Evolutionary conservation across 2,113 vertebrate species (phyloP), one percentile per base, ranked within the genome.

Genomic region (Columba livia): DNA sequence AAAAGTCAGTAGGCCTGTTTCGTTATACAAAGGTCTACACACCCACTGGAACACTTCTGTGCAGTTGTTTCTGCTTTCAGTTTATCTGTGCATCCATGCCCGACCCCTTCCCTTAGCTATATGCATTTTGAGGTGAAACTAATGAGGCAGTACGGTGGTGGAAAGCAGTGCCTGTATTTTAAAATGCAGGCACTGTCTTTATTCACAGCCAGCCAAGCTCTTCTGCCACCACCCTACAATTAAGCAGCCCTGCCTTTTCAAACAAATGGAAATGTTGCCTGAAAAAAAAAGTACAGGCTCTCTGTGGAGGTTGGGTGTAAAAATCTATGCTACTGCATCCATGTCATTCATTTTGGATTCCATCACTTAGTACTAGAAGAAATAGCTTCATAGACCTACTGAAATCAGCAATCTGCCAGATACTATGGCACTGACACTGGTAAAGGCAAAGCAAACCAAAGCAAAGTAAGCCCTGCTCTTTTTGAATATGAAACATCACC

Each of bases 21-120:
- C 48, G 21, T 69, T 73, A 58, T 9, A 69, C 10, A 25, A n/a
- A 88, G 38, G 40, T 56, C 10, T 34, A 79, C 42, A 51, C 19
- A 48, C 42, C 19, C 32, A 74, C 3, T 58, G 53, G 26, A 89
- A 94, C 18, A 11, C 38, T 53, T 73, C 48, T 25, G 8, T 29
- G 31, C 74, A 24, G 48, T 4, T 57, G 38, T 12, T 90, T n/a
- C 75, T 90, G 54, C 75, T 50, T 21, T 1, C 3, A 66, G 72
- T 8, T 69, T 38, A 69, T 31, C 6, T 1, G 10, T 1, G 3
- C 1, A 0, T 23, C 61, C 2, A 2, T 29, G 14, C 80, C 10
- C 0, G 1, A 18, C 6, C 25, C 40, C 14, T 50, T 72, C 50
- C 44, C 47, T 78, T 26, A 66, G 75, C 25, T 34, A 36, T 3